Evolutionary conservation across 2,113 vertebrate species (phyloP), one percentile per base, ranked within the genome.

Genomic region (Mugil cephalus): DNA sequence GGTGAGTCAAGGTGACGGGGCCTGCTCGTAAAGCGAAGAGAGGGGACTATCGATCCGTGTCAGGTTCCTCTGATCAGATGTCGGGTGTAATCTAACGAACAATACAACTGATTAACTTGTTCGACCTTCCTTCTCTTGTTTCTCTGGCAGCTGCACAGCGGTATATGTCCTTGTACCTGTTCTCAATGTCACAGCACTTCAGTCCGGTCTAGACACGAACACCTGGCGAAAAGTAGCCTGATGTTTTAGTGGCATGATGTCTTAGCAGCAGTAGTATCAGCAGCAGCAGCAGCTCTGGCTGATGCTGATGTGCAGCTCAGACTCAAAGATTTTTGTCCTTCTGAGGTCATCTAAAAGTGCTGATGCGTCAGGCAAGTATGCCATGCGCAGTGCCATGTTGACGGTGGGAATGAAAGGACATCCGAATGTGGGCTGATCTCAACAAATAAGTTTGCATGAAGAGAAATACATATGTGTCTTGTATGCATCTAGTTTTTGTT

Each of bases 1-100:
- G 96, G 96, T 96, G 95, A 96, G 91, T 94, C 94, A 96, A 97
- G 96, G 96, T 96, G 95, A 96, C 51, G 0, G 55, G 87, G 80
- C 84, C 89, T 77, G 40, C 39, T 68, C 74, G 84, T 74, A 45
- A n/a, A 76, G 59, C 13, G 42, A 45, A 54, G 61, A 15, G 21
- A 8, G 17, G n/a, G n/a, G 30, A 35, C 58, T 35, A 80, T 86
- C 55, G 81, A 73, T 83, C 72, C 77, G 66, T 80, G 77, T 91
- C 63, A 78, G 73, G 77, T 91, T 79, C 66, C 79, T 70, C 21
- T 36, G 77, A 85, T 80, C 59, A 73, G 19, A 48, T 88, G 91
- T 88, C 85, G 21, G 24, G 15, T 64, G 79, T 80, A 64, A 70
- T 80, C 69, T 54, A 18, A 51, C 8, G 51, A 76, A 86, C 88